These are phyloP conservation scores for Hippocampus mohnikei DNA, from an alignment of 2,113 vertebrate genomes.

Conservation along the genomic window DNA sequence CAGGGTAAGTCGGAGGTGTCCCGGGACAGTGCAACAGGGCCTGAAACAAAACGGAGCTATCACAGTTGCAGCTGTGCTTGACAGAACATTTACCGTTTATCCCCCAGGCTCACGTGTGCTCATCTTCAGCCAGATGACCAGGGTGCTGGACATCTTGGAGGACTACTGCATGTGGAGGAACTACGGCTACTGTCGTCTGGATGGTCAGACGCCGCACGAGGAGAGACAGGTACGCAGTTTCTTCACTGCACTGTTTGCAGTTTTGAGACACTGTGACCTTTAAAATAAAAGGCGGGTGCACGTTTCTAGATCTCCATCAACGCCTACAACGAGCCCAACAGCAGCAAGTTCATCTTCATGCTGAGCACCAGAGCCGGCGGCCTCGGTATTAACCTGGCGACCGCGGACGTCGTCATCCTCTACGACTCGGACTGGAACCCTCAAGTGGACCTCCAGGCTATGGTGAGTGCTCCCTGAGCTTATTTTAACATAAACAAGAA, in stretches of 20 bases:
- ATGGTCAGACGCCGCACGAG: conserved; percentile 94
- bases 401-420: conserved; percentile 95
- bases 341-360: conserved; percentile 96
- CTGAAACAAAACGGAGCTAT: no score
- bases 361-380: conserved; percentile 95
- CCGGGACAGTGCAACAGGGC: background rate
- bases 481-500: background rate
- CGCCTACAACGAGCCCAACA: conserved; percentile 87
- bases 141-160: conserved; percentile 95
- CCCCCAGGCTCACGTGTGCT: conserved; percentile 86
- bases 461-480: conserved; percentile 73
- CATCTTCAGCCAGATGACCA: conserved; percentile 98
- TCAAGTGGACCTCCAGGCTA: conserved; percentile 97
- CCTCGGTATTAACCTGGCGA: conserved; percentile 95
- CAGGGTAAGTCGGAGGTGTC: conserved; percentile 75
- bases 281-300: background rate
- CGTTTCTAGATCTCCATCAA: conserved; percentile 86
- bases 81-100: background rate
- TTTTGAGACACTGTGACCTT: background rate
- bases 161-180: conserved; percentile 99
- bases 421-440: conserved; percentile 99
- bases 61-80: no score
- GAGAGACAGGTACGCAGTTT: conserved; percentile 85
- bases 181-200: conserved; percentile 90
- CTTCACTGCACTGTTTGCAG: background rate